Percentiles rank a stretch among this genome's conserved stretches.
Evolutionary conservation across 2,113 vertebrate genomes (phyloP).

Genomic region (Datnioides undecimradiatus): DNA sequence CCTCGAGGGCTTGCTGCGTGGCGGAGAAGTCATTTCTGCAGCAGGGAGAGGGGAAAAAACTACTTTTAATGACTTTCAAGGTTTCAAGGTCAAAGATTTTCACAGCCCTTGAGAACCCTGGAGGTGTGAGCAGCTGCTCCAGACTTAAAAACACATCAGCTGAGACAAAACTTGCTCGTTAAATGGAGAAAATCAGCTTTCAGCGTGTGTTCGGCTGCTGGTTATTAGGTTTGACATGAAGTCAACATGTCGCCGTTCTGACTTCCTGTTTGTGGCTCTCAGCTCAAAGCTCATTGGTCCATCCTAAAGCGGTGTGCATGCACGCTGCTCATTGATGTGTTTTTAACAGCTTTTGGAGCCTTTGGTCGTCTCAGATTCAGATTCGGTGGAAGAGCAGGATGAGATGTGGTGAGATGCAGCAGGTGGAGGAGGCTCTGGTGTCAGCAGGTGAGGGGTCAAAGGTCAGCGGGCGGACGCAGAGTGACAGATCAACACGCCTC

Average conservation of each 20-base stretch:
- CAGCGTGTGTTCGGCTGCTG: neutral
- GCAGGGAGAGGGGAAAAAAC: constrained; percentile 59
- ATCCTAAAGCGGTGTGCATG: too few relatives aligned
- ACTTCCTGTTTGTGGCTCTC: neutral
- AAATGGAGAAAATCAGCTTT: neutral
- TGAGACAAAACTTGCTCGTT: neutral
- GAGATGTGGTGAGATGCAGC: too few relatives aligned
- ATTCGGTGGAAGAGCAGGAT: too few relatives aligned
- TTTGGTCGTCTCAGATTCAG: too few relatives aligned
- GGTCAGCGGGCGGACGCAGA: too few relatives aligned
- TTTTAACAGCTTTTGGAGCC: too few relatives aligned
- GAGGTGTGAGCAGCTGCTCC: neutral
- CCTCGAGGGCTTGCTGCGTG: constrained; percentile 84
- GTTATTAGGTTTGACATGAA: neutral
- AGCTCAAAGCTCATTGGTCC: too few relatives aligned
- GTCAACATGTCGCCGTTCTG: too few relatives aligned
- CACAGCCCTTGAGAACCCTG: neutral
- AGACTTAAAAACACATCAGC: neutral
- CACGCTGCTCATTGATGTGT: neutral
- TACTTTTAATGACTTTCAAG: neutral
- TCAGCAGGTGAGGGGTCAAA: too few relatives aligned
- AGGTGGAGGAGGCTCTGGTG: too few relatives aligned
- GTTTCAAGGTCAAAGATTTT: neutral
- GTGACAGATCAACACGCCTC: too few relatives aligned
- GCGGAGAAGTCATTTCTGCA: constrained; percentile 89